phyloP scores from a whole-genome alignment of 1,140 invertebrate species.

The Neocloeon triangulifer region DNA sequence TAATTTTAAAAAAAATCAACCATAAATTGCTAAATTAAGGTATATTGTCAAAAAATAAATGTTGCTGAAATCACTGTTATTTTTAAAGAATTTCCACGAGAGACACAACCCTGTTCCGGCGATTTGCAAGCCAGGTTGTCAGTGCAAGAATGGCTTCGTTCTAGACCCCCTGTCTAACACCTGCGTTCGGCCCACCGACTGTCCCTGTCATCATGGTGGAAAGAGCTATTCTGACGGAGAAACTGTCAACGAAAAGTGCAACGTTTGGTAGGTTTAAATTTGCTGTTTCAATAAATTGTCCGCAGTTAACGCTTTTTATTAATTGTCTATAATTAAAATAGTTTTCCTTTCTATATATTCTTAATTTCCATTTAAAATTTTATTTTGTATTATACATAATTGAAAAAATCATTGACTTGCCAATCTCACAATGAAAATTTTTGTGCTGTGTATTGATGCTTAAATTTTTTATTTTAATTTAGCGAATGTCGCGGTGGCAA shows the following conservation, averaged over 20 bases:
- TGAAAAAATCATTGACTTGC: not conserved
- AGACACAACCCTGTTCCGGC: conserved; percentile 17
- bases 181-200: conserved; percentile 44
- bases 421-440: not conserved
- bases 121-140: conserved; percentile 50
- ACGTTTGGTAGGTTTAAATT: conserved; percentile 65
- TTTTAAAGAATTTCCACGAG: conserved; percentile 45
- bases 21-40: too few species aligned
- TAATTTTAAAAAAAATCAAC: too few species aligned
- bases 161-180: conserved; percentile 34
- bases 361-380: too few species aligned
- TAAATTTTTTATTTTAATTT: conserved; percentile 10
- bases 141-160: conserved; percentile 52
- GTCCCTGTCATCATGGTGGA: conserved; percentile 75
- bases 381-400: too few species aligned
- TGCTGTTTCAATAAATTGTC: too few species aligned
- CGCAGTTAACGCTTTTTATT: too few species aligned
- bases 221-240: conserved; percentile 55
- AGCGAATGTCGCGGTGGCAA: conserved; percentile 23
- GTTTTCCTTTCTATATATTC: too few species aligned
- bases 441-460: not conserved
- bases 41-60: too few species aligned
- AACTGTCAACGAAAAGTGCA: conserved; percentile 55
- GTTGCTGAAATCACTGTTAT: conserved; percentile 9
- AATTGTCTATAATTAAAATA: too few species aligned